A percentile compares a stretch with the other conserved stretches of the same genome.
These are phyloP conservation scores for Myotis davidii DNA, from an alignment of 2,113 vertebrate genomes.

Conservation along the genomic window DNA sequence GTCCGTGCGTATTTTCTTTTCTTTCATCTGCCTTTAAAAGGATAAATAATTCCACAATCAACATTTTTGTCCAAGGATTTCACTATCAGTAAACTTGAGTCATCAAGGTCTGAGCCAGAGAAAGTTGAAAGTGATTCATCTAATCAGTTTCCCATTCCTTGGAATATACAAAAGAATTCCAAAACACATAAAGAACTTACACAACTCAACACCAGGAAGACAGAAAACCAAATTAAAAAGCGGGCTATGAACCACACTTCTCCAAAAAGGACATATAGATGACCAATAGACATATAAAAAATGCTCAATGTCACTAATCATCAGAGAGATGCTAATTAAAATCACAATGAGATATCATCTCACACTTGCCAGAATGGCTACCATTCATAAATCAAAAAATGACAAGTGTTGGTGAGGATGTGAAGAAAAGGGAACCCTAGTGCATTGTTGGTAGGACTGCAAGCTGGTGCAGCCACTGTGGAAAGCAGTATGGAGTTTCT, in stretches of 20 bases:
- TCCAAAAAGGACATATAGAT: background rate
- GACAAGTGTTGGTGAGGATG: background rate
- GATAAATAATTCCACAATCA: background rate
- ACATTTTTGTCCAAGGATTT: constrained; percentile 48
- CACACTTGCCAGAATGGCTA: background rate
- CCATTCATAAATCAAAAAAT: background rate
- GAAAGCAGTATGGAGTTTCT: background rate
- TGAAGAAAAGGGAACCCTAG: background rate
- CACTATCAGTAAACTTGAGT: background rate
- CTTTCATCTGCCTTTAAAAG: background rate
- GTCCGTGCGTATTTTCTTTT: background rate
- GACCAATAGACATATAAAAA: background rate
- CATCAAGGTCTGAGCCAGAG: background rate
- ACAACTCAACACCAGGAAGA: background rate
- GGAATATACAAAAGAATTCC: background rate
- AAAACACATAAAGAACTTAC: background rate
- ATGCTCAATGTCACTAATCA: background rate
- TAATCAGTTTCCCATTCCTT: background rate
- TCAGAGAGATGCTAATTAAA: background rate
- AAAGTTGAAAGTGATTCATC: background rate
- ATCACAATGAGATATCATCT: background rate
- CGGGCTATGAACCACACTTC: background rate
- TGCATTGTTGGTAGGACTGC: background rate
- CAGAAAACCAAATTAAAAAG: background rate
- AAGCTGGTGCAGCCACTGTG: background rate